Evolutionary conservation across 2,113 vertebrate genomes (phyloP), one percentile per base, ranked within the genome.

Genomic region (Rhizomys pruinosus): DNA sequence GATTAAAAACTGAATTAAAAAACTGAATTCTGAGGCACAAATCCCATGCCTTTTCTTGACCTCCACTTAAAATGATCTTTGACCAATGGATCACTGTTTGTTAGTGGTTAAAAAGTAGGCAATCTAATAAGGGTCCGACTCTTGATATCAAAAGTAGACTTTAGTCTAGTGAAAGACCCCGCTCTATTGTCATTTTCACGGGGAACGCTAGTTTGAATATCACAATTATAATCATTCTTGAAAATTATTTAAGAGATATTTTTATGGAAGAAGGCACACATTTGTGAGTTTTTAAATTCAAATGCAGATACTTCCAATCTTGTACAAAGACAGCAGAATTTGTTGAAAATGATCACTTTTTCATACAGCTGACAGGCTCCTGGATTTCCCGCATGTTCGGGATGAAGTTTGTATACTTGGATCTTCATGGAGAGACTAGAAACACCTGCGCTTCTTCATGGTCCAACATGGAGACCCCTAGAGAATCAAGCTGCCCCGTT

Each of bases 251-350:
- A 27, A 16, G 1, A 80, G 47, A 55, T 80, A 82, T 61, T 64
- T 19, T 85, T 85, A 34, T 4, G 39, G 39, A 59, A 63, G 47
- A 69, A 72, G 80, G 59, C 1, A 23, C 19, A 90, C 29, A 16
- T 92, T 69, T 88, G 52, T 52, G n/a, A 15, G 12, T 64, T 37
- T 90, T 72, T 9, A 95, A 94, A 73, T 85, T 85, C 32, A 29
- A 37, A 68, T 57, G 79, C 82, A 64, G 74, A 12, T 23, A 63
- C 63, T 47, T 80, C 29, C 52, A 7, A 68, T 61, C 44, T 12
- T 52, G 29, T 66, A 27, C 55, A 55, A 91, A 76, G 32, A 59
- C 57, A 47, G n/a, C 37, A 20, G 11, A 27, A 3, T 12, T 63
- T 47, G 66, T 69, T 39, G 16, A 5, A 73, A 42, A 44, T 8